These are phyloP conservation scores for Endotricha flammealis DNA, from an alignment of 2,888 invertebrate species.

Conservation along the genomic window DNA sequence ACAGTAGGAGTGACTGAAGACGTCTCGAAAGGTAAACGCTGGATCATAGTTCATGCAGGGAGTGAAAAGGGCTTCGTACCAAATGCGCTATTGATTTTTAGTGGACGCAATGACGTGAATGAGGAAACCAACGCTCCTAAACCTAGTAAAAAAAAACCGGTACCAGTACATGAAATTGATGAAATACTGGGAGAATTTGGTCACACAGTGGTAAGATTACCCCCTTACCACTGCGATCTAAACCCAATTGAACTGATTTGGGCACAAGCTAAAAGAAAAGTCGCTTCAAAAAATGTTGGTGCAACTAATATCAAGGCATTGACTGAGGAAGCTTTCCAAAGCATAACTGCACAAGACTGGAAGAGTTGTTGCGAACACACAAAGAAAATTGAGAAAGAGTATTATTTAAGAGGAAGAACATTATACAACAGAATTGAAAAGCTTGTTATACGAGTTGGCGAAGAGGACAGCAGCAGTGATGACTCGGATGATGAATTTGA, in stretches of 20 bases:
- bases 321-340: constrained; percentile 13
- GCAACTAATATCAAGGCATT: constrained; percentile 12
- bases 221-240: too few species aligned
- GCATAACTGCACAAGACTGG: constrained; percentile 14
- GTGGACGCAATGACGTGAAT: constrained; percentile 16
- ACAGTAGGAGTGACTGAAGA: constrained; percentile 12
- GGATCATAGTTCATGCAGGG: constrained; percentile 24
- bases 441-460: too few species aligned
- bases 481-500: too few species aligned
- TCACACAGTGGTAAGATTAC: constrained; percentile 18
- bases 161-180: constrained; percentile 20
- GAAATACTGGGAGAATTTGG: constrained; percentile 21
- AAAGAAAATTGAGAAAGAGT: too few species aligned
- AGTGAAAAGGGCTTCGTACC: constrained; percentile 23
- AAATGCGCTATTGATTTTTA: constrained; percentile 22
- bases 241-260: constrained; percentile 24
- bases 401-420: too few species aligned
- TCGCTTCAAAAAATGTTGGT: constrained; percentile 16
- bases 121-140: constrained; percentile 17
- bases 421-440: too few species aligned
- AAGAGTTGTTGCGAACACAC: too few species aligned
- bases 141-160: constrained; percentile 19
- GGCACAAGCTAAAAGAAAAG: constrained; percentile 15
- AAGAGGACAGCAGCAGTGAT: too few species aligned
- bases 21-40: constrained; percentile 19